These are phyloP conservation scores for Sclerurus mexicanus DNA, from an alignment of 2,113 vertebrate genomes.

Conservation along the genomic window DNA sequence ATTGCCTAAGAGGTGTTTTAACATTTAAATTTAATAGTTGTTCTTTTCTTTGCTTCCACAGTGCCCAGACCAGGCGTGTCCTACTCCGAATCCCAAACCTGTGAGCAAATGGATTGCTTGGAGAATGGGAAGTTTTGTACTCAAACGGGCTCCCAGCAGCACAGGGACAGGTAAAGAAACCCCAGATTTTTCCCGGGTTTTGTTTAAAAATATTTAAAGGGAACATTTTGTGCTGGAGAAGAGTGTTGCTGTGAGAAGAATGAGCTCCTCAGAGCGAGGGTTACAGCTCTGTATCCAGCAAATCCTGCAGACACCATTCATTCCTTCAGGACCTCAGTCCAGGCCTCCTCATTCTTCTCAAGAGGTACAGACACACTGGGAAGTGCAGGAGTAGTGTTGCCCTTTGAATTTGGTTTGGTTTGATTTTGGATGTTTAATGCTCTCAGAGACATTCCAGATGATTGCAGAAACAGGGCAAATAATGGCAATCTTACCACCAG, in stretches of 20 bases:
- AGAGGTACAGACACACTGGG: neutral
- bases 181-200: neutral
- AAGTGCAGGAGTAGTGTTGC: neutral
- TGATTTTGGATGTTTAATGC: conserved; percentile 21
- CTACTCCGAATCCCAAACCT: neutral
- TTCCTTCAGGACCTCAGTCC: neutral
- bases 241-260: neutral
- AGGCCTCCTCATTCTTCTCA: neutral
- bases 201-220: neutral
- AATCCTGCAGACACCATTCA: neutral
- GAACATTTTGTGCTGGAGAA: neutral
- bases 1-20: neutral
- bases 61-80: neutral
- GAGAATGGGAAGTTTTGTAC: conserved; percentile 80
- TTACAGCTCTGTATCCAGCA: neutral
- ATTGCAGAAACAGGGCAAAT: conserved; percentile 61
- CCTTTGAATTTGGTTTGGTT: neutral
- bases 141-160: conserved; percentile 75
- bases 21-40: neutral
- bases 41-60: neutral
- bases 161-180: conserved; percentile 51
- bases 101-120: conserved; percentile 70
- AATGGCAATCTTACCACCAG: conserved; percentile 7
- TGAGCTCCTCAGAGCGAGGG: neutral
- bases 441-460: conserved; percentile 71